Conservation (phyloP, 2,888 invertebrate genomes). For the Caenorhabditis virilis region DNA sequence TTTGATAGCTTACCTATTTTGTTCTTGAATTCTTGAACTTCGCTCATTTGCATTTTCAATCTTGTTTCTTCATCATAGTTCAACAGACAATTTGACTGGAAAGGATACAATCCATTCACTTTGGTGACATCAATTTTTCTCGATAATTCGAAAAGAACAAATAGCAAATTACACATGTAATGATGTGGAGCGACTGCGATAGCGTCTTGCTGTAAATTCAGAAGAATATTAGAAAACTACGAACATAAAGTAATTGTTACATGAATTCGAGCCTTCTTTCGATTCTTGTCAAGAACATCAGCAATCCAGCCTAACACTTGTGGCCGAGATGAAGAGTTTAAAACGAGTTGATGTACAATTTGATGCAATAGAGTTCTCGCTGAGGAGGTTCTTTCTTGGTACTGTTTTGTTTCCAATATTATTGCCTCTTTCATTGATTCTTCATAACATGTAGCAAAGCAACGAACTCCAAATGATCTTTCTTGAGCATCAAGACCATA, state of each 20-base stretch:
- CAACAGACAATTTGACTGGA: constrained; percentile 75
- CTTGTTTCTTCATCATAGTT: constrained; percentile 75
- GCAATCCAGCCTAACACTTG: constrained; percentile 82
- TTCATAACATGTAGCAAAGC: constrained; percentile 10
- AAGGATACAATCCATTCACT: constrained; percentile 85
- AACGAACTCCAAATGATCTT: constrained; percentile 70
- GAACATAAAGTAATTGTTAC: constrained; percentile 21
- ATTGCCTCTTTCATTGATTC: constrained; percentile 10
- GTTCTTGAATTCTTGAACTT: constrained; percentile 73
- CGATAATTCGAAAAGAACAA: constrained; percentile 86
- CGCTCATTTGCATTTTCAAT: constrained; percentile 81
- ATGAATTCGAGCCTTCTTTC: constrained; percentile 86
- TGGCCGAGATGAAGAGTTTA: constrained; percentile 82
- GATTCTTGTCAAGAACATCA: constrained; percentile 80
- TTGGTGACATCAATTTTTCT: constrained; percentile 86
- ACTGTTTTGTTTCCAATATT: constrained; percentile 15
- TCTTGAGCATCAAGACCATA: constrained; percentile 92
- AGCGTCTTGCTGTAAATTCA: constrained; percentile 74
- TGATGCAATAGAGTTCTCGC: constrained; percentile 75
- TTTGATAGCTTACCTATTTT: constrained; percentile 13
- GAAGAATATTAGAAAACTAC: not conserved
- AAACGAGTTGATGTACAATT: constrained; percentile 82
- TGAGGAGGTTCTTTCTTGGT: constrained; percentile 4
- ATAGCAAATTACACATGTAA: constrained; percentile 89
- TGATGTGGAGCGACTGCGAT: constrained; percentile 79